Percentiles rank a stretch among this genome's conserved stretches.
phyloP scores from a whole-genome alignment of 2,113 vertebrate genomes.

The Scomber japonicus region DNA sequence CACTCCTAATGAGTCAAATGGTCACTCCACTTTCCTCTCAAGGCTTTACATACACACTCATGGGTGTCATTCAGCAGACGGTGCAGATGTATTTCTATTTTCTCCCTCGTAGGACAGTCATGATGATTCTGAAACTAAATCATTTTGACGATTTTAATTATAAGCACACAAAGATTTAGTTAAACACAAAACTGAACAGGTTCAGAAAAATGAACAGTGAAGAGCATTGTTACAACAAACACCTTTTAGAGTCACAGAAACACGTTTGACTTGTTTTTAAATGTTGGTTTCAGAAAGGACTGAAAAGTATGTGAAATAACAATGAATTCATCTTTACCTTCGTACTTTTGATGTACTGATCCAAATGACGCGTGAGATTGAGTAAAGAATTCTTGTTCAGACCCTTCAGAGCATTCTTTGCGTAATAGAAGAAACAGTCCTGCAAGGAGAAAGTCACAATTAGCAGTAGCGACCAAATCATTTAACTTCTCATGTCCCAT shows the following conservation, averaged over 20 bases:
- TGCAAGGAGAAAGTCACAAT: conserved; percentile 38
- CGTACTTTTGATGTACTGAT: neutral
- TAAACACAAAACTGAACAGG: neutral
- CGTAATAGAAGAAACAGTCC: neutral
- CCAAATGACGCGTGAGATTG: rapidly evolving
- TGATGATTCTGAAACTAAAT: conserved; percentile 29
- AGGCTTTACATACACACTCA: rapidly evolving
- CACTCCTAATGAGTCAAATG: no score
- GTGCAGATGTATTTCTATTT: rapidly evolving
- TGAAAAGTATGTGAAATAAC: neutral
- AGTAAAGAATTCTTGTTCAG: neutral
- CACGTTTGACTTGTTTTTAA: neutral
- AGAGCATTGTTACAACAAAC: neutral
- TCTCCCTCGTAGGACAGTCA: rapidly evolving
- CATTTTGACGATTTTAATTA: neutral
- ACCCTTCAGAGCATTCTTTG: conserved; percentile 16
- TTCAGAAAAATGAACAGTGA: neutral
- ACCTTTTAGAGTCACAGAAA: neutral
- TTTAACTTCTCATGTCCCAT: neutral
- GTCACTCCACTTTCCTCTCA: neutral
- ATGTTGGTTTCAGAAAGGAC: neutral
- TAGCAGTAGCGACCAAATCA: neutral
- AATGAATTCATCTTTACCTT: neutral
- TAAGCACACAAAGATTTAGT: neutral
- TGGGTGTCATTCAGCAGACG: rapidly evolving